Base-by-base conservation (phyloP, 2,888 invertebrate genomes). In the Teleiodes luculella region DNA sequence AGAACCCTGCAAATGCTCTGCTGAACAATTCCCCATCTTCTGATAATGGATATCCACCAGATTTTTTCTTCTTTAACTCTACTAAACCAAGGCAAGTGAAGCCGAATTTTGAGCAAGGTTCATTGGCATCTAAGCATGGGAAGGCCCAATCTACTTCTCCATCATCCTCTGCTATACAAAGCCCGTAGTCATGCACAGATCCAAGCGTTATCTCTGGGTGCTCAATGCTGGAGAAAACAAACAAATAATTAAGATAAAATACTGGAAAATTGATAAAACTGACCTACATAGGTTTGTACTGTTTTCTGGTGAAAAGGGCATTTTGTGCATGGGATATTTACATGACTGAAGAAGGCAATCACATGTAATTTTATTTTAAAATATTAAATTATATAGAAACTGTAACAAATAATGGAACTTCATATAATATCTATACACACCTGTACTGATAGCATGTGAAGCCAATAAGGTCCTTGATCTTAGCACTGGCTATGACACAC, bases 121-220 rank as follows among this genome's bases (percentile, higher is more conserved):
- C 98, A 57, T 93, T 92, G 11, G 94, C 92, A 75, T 98, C 97
- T 10, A 99, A 89, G 65, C 95, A 95, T 0, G 98, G 98, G 76
- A 99, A 98, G 67, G 97, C 98, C 83, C 93, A 92, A 80, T 97
- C 97, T 2, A 97, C 95, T 85, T 98, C 98, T 1, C 98, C 98
- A 75, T 98, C 97, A 72, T 98, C 98, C 84, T 98, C 98, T 24
- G 97, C 97, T 78, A 98, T 97, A 75, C 96, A 97, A 53, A 98
- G 91, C 41, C 96, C 96, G 78, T 97, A 98, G 70, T 94, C 92
- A 53, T 91, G 88, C 14, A 93, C 91, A 35, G 93, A 91, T 66
- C 93, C 92, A 47, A 94, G 86, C 16, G 83, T 77, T 66, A 92
- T 85, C 57, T 93, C 92, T 4, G 93, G 92, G 74, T 92, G 92